phyloP scores from a whole-genome alignment of 2,797 vertebrate species.

The Tokudaia tokunoshimensis region DNA sequence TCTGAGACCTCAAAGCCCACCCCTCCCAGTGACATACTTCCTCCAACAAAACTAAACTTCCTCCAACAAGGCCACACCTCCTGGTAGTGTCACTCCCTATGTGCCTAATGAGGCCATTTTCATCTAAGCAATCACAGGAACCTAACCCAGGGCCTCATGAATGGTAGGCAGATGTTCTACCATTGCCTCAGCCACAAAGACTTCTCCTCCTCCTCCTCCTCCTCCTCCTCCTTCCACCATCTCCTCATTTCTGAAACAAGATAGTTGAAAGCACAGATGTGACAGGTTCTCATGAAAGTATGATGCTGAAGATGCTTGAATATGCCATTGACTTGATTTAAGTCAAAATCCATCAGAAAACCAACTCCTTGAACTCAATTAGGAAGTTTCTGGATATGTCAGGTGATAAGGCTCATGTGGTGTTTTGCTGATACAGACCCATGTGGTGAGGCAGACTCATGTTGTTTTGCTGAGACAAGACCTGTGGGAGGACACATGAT shows the following conservation, averaged over 20 bases:
- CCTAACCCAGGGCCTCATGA: not conserved
- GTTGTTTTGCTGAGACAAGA: not conserved
- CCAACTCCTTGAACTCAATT: not conserved
- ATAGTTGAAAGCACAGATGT: not conserved
- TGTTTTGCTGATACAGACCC: too few species aligned
- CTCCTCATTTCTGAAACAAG: not conserved
- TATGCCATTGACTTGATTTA: slow-evolving; percentile 22
- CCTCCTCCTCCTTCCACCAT: not conserved
- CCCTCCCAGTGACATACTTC: not conserved
- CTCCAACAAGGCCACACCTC: not conserved
- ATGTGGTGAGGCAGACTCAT: too few species aligned
- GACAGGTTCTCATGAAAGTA: not conserved
- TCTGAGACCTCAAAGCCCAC: not conserved
- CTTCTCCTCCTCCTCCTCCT: too few species aligned
- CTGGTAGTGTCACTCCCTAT: not conserved
- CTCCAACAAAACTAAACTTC: not conserved
- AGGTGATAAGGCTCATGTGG: too few species aligned
- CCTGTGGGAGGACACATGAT: not conserved
- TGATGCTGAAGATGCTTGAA: not conserved
- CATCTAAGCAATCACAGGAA: not conserved
- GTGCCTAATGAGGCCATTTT: not conserved
- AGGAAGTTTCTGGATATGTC: not conserved
- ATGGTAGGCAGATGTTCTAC: not conserved
- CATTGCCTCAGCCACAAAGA: not conserved
- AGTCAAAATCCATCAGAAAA: not conserved